Conservation (phyloP, 53 echinoderm and acorn worm genomes). For the Crossaster papposus region DNA sequence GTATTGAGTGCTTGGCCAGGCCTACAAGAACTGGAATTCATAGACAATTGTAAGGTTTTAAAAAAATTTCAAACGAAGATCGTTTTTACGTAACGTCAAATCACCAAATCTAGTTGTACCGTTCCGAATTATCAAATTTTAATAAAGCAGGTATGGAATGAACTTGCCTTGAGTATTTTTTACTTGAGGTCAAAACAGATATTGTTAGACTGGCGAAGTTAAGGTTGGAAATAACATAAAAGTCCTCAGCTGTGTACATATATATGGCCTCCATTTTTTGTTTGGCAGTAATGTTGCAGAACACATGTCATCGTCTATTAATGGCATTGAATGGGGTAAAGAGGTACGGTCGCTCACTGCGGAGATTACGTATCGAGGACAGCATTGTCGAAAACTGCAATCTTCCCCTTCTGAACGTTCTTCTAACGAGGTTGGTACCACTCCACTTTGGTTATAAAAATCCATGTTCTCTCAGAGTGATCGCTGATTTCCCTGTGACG, state of each 20-base stretch:
- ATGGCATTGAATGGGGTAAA: background rate
- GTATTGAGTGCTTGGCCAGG: constrained; percentile 25
- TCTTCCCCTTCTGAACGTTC: background rate
- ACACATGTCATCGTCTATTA: constrained; percentile 1
- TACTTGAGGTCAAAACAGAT: background rate
- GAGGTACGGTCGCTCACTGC: background rate
- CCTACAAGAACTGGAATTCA: constrained; percentile 34
- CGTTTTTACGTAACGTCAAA: background rate
- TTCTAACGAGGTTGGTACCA: constrained; percentile 8
- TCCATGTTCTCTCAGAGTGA: background rate
- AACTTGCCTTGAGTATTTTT: background rate
- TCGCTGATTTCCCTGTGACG: background rate
- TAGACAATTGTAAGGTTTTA: constrained; percentile 32
- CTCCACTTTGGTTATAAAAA: background rate
- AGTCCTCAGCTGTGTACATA: background rate
- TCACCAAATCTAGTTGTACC: background rate
- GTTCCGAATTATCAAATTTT: too few species aligned
- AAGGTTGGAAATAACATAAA: background rate
- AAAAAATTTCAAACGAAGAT: background rate
- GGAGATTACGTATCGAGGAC: constrained; percentile 29
- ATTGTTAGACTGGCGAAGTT: background rate
- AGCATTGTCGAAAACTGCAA: constrained; percentile 24
- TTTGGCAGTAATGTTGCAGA: constrained; percentile 21
- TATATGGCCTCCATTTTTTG: background rate
- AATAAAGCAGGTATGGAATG: too few species aligned